Base-by-base conservation (phyloP, 30 jellyfish, hydroid and myxozoan species). In the Phacellophora camtschatica region DNA sequence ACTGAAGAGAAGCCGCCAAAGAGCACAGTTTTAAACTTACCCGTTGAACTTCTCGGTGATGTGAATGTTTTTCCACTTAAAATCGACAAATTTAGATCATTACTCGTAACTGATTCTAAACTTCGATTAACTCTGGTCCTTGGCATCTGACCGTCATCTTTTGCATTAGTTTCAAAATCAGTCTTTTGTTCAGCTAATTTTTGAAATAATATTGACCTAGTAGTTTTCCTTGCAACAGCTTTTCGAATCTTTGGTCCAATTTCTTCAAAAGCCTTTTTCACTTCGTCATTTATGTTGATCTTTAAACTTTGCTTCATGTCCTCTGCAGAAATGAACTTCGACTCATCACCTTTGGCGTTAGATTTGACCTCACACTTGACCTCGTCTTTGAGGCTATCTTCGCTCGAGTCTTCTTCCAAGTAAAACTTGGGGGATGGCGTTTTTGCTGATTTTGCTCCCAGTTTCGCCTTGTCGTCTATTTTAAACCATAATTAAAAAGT, bases 41-140 rank as follows among this genome's bases (percentile, higher is more conserved):
- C 96, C 11, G 96, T 86, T 16, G 96, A 86, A 36, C 96, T 86
- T 46, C 96, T 66, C 15, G 96, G 96, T 22, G 96, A 86, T 12
- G 96, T 71, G 65, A 86, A 86, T 16, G 74, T 66, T 57, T 86
- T 86, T 39, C 73, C 81, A 49, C 63, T 29, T 1, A 32, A 28
- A 12, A 48, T 18, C 22, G 85, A 35, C 39, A n/a, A 59, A 15
- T 45, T 58, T 37, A 78, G 46, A 24, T 63, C 90, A 29, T 33
- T 4, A 9, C 16, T 53, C 4, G 71, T 77, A 16, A 54, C 77
- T 16, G 49, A 19, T 27, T 48, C 70, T 22, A 72, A 32, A 7
- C 18, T 18, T 12, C 37, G 73, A 31, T 61, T 15, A 24, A 23
- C 29, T 46, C 28, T 23, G n/a, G n/a, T 23, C 61, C 20, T 46